Percentiles rank a stretch among this genome's conserved stretches.
These are phyloP conservation scores for Phalacrocorax carbo DNA, from an alignment of 2,113 vertebrate species.

Conservation along the genomic window DNA sequence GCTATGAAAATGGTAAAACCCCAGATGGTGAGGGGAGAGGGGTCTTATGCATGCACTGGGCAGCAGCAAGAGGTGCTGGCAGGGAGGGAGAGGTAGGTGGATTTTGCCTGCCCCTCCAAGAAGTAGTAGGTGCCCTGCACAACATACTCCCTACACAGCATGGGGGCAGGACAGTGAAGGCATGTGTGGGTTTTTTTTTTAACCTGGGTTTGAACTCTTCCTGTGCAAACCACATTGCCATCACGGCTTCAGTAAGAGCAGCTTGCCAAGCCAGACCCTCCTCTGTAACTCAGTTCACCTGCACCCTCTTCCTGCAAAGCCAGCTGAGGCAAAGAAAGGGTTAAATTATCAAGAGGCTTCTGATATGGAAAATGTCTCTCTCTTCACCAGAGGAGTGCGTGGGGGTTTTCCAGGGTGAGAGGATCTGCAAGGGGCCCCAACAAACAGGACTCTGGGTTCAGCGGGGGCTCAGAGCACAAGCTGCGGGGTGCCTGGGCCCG, in stretches of 20 bases:
- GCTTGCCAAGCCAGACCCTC: neutral
- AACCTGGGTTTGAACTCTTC: neutral
- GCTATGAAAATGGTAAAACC: neutral
- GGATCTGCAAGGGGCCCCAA: neutral
- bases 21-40: neutral
- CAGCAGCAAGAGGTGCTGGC: neutral
- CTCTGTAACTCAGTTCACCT: neutral
- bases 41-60: fast-evolving
- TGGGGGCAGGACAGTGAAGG: neutral
- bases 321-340: neutral
- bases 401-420: neutral
- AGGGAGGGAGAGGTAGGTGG: neutral
- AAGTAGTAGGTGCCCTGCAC: neutral
- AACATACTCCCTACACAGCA: neutral
- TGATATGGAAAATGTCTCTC: neutral
- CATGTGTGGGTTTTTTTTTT: neutral
- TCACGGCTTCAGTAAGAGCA: neutral
- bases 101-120: neutral
- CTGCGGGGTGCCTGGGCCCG: fast-evolving
- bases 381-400: neutral
- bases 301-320: neutral
- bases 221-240: neutral
- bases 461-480: neutral
- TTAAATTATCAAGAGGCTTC: neutral
- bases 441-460: neutral